A percentile compares a stretch with the other conserved stretches of the same genome.
Conservation (phyloP, 2,888 invertebrate genomes). For the Neuroscelio doddi region DNA sequence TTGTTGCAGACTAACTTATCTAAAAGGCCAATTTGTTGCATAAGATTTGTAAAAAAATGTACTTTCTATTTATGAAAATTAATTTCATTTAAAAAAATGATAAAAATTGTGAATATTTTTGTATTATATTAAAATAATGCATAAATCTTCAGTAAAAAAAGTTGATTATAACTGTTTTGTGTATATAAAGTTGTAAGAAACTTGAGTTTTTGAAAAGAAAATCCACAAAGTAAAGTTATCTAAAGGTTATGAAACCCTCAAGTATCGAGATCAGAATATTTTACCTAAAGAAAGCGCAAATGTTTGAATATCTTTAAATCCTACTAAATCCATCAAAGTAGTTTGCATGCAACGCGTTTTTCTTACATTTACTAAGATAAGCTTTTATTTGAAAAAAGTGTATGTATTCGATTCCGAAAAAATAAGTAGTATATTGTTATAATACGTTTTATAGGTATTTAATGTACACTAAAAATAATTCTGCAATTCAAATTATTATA, state of each 20-base stretch:
- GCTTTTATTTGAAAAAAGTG: too few species aligned
- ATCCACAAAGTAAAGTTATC: constrained; percentile 8
- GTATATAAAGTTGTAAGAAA: not conserved
- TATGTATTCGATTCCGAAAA: too few species aligned
- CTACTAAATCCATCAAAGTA: constrained; percentile 20
- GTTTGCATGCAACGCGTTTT: constrained; percentile 18
- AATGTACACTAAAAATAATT: too few species aligned
- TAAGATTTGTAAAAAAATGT: too few species aligned
- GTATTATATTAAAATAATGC: not conserved
- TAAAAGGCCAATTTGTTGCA: too few species aligned
- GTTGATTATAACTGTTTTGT: not conserved
- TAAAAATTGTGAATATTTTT: too few species aligned
- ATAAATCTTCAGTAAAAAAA: not conserved
- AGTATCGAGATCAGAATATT: constrained; percentile 4
- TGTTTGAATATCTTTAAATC: constrained; percentile 22
- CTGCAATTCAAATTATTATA: too few species aligned
- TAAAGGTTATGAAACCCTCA: constrained; percentile 12
- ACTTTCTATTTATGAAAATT: too few species aligned
- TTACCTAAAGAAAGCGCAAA: constrained; percentile 16
- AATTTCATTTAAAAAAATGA: too few species aligned
- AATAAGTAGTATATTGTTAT: too few species aligned
- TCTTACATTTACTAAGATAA: not conserved
- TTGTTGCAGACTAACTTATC: too few species aligned
- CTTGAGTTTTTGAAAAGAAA: constrained; percentile 6
- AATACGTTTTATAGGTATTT: too few species aligned